Evolutionary conservation across 2,797 vertebrate genomes (phyloP).

Genomic region (Anabas testudineus): DNA sequence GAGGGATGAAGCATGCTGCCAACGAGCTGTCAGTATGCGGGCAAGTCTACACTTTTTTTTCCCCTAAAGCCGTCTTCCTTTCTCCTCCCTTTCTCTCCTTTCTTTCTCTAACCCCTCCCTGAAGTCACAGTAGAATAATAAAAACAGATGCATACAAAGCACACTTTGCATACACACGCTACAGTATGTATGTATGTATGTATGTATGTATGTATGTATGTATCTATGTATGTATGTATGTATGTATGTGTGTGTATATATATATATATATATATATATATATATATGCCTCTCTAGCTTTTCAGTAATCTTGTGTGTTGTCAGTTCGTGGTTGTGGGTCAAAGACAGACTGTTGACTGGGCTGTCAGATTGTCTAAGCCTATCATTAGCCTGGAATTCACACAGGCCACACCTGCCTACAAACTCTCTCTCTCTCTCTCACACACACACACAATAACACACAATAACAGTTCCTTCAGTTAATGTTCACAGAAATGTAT

Average conservation of each 20-base stretch:
- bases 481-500: constrained; percentile 56
- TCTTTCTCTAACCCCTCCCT: constrained; percentile 35
- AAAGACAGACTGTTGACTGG: constrained; percentile 76
- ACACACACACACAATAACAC: constrained; percentile 25
- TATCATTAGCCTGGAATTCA: constrained; percentile 86
- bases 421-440: constrained; percentile 34
- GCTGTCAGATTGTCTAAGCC: constrained; percentile 76
- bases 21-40: constrained; percentile 51
- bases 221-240: no score
- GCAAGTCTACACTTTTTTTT: constrained; percentile 53
- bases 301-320: constrained; percentile 73
- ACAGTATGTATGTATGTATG: no score
- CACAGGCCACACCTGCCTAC: constrained; percentile 81
- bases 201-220: no score
- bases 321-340: constrained; percentile 76
- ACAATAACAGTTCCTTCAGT: constrained; percentile 54
- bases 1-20: constrained; percentile 53
- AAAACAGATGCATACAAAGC: constrained; percentile 50
- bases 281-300: constrained; percentile 31
- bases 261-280: no score
- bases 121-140: constrained; percentile 61
- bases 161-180: constrained; percentile 28
- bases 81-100: constrained; percentile 42
- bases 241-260: no score
- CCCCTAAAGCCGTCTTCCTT: constrained; percentile 47